Evolutionary conservation across 2,888 invertebrate species (phyloP), one percentile per base, ranked within the genome.

Genomic region (Epinotia demarniana): DNA sequence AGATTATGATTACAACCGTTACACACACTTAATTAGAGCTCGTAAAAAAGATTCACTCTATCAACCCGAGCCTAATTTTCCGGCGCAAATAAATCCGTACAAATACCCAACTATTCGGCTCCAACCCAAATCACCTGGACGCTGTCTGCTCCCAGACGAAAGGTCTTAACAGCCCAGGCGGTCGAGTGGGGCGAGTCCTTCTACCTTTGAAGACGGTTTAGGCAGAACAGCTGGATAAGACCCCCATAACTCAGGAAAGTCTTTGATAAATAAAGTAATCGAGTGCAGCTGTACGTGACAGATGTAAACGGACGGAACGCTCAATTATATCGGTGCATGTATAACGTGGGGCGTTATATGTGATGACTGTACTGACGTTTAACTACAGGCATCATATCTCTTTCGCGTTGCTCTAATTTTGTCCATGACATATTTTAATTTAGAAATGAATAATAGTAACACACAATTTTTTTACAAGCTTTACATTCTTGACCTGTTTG

Each of bases 231-330:
- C 72, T 60, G 75, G 75, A 55, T 72, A 75, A 72, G 13, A 19
- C 70, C 49, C 64, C 66, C 33, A 75, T 75, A 75, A 75, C 33
- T 75, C 62, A 66, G 46, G 23, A 27, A 72, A 72, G 71, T 67
- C 69, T 71, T 72, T 71, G 66, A 75, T 75, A 71, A 71, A 75
- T 75, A 75, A 66, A 75, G 71, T 75, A 75, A 66, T 75, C 46
- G 64, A 60, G 67, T 55, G 66, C 75, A 75, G 66, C 75, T 75
- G 75, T 49, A 64, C 11, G n/a, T n/a, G 27, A 53, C 27, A 33
- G 53, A 53, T 66, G 49, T 13, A 46, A 3, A 16, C 49, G 49
- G 16, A 49, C 16, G 16, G 13, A 49, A 49, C 5, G 4, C 49
- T 46, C 12, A 46, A 46, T 12, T 43, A 46, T 46, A 46, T 46